Evolutionary conservation across 2,113 vertebrate genomes (phyloP).

Genomic region (Psilopogon haemacephalus): DNA sequence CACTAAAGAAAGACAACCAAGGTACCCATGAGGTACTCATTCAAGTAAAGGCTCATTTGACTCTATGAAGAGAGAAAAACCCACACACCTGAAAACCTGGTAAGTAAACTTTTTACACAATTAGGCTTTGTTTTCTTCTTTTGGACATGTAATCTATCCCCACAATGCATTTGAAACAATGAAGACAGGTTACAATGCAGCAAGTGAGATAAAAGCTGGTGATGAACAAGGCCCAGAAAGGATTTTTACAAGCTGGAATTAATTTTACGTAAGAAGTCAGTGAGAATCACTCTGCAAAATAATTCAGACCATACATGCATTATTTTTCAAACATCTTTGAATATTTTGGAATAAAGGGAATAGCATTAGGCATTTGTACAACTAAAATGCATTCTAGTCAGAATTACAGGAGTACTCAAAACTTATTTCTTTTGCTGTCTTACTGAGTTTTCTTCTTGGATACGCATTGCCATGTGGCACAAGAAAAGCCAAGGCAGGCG

Average conservation of each 20-base stretch:
- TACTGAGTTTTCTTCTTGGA: neutral
- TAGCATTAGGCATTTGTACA: neutral
- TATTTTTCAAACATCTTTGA: neutral
- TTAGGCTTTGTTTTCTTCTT: conserved; percentile 29
- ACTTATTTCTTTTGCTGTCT: neutral
- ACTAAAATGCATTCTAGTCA: neutral
- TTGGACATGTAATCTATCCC: conserved; percentile 22
- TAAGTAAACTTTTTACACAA: neutral
- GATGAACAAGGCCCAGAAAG: conserved; percentile 32
- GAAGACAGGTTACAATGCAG: conserved; percentile 16
- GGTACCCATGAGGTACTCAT: neutral
- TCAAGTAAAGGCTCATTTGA: neutral
- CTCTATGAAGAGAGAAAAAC: neutral
- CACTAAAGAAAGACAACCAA: neutral
- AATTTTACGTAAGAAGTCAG: neutral
- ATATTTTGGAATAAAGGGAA: neutral
- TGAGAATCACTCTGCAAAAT: neutral
- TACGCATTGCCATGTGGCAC: neutral
- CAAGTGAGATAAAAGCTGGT: conserved; percentile 24
- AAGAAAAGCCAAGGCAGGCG: neutral
- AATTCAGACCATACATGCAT: neutral
- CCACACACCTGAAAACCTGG: neutral
- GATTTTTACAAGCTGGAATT: conserved; percentile 19
- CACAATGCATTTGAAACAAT: neutral
- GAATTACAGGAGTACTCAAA: neutral